Base-by-base conservation (phyloP, 2,888 invertebrate genomes). In the Macrophya alboannulata region DNA sequence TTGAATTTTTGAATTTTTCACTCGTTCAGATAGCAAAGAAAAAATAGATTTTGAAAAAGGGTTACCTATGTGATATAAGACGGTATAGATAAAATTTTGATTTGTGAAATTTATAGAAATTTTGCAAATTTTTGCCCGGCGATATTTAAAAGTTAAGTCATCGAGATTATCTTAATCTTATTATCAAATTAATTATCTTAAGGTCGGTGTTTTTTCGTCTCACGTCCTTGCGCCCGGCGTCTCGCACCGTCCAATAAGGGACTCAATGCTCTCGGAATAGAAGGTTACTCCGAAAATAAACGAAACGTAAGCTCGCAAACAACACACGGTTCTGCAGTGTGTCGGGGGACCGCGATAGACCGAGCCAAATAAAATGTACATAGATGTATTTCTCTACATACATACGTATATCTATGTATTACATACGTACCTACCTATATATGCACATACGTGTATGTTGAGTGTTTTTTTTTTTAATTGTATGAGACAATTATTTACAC, bases 361-460 rank as follows among this genome's bases (percentile, higher is more conserved):
- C 72, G 72, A 74, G 72, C 72, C 72, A 74, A 45, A 74, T 45
- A 74, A 21, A 74, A 45, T 43, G n/a, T n/a, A 72, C n/a, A 40
- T 40, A 17, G 17, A 43, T 65, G 25, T 65, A 15, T 37, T 17
- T 55, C 1, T 55, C 4, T 17, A 12, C 9, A 31, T 10, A 45
- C 10, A 2, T 74, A 12, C 37, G 0, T 45, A 21, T 74, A 8
- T 40, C n/a, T 68, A 43, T 72, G 8, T 43, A 2, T 72, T 40
- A 17, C 43, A 43, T 72, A 37, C 21, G 21, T 21, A 62, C 21
- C 9, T 62, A 48, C 5, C 0, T 12, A 48, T 4, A 48, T 48
- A 48, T 48, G 4, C 8, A n/a, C 5, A 62, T 62, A 62, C n/a
- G n/a, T n/a, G 21, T 62, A 10, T 62, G n/a, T 62, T 2, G 31